Evolutionary conservation across 2,113 vertebrate species (phyloP), one percentile per base, ranked within the genome.

Genomic region (Paratilapia polleni): DNA sequence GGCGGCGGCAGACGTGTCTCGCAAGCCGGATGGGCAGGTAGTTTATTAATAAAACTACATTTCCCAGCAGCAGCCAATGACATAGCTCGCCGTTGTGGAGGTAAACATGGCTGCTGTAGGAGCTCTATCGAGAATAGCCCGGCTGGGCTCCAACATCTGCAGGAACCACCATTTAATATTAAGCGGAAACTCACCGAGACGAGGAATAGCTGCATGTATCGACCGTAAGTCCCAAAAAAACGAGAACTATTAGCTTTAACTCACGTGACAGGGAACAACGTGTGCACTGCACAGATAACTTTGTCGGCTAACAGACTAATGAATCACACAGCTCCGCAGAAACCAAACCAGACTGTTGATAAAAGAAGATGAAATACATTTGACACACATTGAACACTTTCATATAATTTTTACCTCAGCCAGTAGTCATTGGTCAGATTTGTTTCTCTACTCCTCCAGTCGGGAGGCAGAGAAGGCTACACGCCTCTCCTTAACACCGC

Each of bases 181-280:
- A 15, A 82, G 59, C 80, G 87, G 63, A 66, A 75, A 38, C 49
- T 6, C 80, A 4, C 94, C 88, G 62, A 93, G 58, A 75, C 86
- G 96, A 84, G 94, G 95, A 34, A 91, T 96, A 61, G 92, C 94
- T 82, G 91, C 95, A 2, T 95, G 95, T 54, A 87, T 96, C 61
- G 96, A 96, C 87, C 96, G 96, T 96, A 92, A 96, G 96, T 95
- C 5, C 43, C 4, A 17, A 4, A 43, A n/a, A 57, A 77, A 61
- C 1, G 1, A 24, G 0, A 36, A 26, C 2, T 1, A 11, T n/a
- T 5, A 13, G 20, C 34, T 15, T 41, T 12, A 11, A 8, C 19
- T 26, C 7, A 3, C 2, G 13, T 9, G 56, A 28, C 70, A 12
- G 10, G 64, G 10, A 41, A 49, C 11, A 36, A 15, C 36, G 20